Conservation (phyloP, 2,888 invertebrate species). For the Tetanocera ferruginea region DNA sequence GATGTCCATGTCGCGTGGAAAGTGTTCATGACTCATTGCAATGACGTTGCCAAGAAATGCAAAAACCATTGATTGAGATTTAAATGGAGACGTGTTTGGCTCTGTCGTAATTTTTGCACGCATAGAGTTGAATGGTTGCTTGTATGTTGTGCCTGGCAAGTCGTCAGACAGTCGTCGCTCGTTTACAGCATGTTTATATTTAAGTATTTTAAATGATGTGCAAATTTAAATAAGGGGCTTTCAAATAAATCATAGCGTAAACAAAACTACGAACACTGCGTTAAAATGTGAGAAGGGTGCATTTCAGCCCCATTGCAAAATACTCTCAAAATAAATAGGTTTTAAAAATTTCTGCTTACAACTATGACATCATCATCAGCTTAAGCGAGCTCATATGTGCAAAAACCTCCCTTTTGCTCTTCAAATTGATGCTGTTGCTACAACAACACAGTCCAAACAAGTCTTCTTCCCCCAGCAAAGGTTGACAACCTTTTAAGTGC, state of each 20-base stretch:
- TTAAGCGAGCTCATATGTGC: background rate
- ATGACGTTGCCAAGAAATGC: slow-evolving; percentile 9
- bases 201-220: background rate
- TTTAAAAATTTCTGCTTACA: background rate
- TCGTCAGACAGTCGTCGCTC: background rate
- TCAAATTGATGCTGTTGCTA: too few species aligned
- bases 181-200: background rate
- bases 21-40: slow-evolving; percentile 30
- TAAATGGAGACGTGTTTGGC: slow-evolving; percentile 16
- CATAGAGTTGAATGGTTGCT: background rate
- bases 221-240: background rate
- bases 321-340: background rate
- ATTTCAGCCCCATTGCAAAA: background rate
- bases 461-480: too few species aligned
- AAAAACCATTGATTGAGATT: slow-evolving; percentile 28
- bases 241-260: background rate
- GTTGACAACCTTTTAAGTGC: too few species aligned
- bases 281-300: background rate
- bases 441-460: too few species aligned
- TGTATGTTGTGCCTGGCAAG: background rate
- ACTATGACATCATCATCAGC: background rate
- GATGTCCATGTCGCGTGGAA: slow-evolving; percentile 28
- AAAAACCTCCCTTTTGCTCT: too few species aligned
- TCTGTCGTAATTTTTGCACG: background rate
- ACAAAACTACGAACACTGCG: background rate